A percentile compares a stretch with the other conserved stretches of the same genome.
Evolutionary conservation across 1,140 invertebrate genomes (phyloP).

Genomic region (Mactra quadrangularis): DNA sequence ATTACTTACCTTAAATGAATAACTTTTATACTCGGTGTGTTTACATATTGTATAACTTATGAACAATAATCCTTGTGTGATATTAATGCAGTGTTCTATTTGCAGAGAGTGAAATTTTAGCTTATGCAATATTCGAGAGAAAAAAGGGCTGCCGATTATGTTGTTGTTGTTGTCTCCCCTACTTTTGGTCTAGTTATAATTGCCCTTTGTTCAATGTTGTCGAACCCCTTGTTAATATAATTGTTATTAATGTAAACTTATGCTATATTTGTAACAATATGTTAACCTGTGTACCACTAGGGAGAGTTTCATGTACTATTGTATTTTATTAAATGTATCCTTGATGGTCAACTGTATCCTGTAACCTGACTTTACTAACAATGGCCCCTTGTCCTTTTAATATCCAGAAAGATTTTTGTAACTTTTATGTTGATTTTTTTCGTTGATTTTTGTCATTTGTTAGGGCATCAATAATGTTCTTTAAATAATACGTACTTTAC

Average conservation of each 20-base stretch:
- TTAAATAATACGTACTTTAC: no score
- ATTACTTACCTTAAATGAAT: constrained; percentile 42
- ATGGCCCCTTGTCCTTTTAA: background rate
- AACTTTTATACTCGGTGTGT: constrained; percentile 35
- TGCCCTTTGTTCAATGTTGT: constrained; percentile 16
- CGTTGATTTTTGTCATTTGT: no score
- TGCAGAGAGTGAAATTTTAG: constrained; percentile 29
- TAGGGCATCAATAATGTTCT: no score
- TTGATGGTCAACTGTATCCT: constrained; percentile 10
- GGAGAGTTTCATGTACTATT: no score
- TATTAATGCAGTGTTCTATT: constrained; percentile 39
- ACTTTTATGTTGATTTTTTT: no score
- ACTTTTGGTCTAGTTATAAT: background rate
- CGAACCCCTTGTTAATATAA: background rate
- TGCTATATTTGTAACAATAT: background rate
- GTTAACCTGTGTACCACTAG: background rate
- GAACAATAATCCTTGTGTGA: constrained; percentile 25
- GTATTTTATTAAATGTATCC: no score
- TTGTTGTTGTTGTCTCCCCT: constrained; percentile 19
- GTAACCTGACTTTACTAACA: constrained; percentile 38
- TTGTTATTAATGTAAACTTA: background rate
- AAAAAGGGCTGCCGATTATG: background rate
- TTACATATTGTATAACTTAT: constrained; percentile 14
- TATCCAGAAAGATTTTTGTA: no score
- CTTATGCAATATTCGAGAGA: constrained; percentile 10